Base-by-base conservation (phyloP, 64 coral and sea anemone species). In the Pachyseris speciosa region DNA sequence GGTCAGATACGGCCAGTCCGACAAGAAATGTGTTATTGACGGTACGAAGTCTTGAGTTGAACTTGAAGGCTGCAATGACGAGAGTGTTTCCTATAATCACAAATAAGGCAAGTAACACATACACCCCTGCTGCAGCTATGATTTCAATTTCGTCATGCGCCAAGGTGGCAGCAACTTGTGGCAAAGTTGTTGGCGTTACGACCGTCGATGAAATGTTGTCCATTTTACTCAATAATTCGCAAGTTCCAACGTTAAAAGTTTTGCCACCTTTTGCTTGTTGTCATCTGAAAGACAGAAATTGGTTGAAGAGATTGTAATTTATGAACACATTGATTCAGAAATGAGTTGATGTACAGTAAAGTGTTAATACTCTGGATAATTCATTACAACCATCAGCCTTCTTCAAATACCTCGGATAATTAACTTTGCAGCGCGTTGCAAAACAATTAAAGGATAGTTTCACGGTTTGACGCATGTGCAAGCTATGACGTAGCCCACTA, bases 11-110 rank as follows among this genome's bases (percentile, higher is more conserved):
- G n/a, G 95, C 95, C 47, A 96, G 65, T 26, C 95, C 91, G 9
- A 96, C 91, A 0, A 96, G 86, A 38, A 96, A 96, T n/a, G 72
- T 75, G 50, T 96, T 96, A 0, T 91, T 96, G 2, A 68, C 74
- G 0, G 91, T 96, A 7, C 89, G 79, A 11, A 96, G 86, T 32
- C 95, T 58, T 10, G 19, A 29, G 16, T 96, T 84, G 15, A 33
- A 28, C 25, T 44, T 72, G 76, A 92, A 93, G 4, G 95, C 91
- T 29, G 80, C 44, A 26, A 96, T 93, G 10, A 93, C 91, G 13
- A 96, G 40, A 12, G 30, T 80, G 83, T 96, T 96, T 9, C 95
- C 95, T 6, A 89, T 5, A 13, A 96, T 67, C 25, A 96, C 69
- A 20, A 74, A 30, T 11, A 96, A 5, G 7, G 77, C 58, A 44